A percentile compares a stretch with the other conserved stretches of the same genome.
phyloP scores from a whole-genome alignment of 2,797 vertebrate species.

The Eulemur coronatus region DNA sequence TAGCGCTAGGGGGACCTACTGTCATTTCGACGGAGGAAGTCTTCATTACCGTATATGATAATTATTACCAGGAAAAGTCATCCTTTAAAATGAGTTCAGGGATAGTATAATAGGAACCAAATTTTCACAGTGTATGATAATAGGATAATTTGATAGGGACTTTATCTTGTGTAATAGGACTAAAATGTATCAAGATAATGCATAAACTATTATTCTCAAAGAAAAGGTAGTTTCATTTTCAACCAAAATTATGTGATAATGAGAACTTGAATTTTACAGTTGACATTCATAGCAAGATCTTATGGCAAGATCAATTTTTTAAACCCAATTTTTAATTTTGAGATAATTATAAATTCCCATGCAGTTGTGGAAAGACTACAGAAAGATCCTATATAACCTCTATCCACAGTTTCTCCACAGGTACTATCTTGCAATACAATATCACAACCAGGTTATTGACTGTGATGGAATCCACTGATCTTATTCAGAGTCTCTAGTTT shows the following conservation, averaged over 20 bases:
- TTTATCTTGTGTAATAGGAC: not conserved
- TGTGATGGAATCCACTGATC: not conserved
- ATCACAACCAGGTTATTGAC: not conserved
- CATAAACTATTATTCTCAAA: not conserved
- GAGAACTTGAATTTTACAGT: not conserved
- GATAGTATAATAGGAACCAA: not conserved
- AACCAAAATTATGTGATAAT: not conserved
- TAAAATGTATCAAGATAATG: not conserved
- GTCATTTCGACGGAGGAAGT: not conserved
- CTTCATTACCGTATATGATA: not conserved
- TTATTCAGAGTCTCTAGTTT: not conserved
- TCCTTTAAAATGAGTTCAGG: not conserved
- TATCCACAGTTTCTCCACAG: not conserved
- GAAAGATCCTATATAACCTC: not conserved
- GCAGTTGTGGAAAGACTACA: not conserved
- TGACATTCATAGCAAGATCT: not conserved
- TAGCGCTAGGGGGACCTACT: rapidly evolving
- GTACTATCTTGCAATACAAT: not conserved
- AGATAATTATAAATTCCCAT: not conserved
- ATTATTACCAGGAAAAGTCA: not conserved
- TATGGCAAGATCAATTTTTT: not conserved
- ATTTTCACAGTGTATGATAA: not conserved
- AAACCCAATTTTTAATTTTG: not conserved
- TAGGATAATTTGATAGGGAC: not conserved
- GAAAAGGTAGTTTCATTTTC: not conserved